Evolutionary conservation across 2,113 vertebrate species (phyloP).

Genomic region (Gracilinanus agilis): DNA sequence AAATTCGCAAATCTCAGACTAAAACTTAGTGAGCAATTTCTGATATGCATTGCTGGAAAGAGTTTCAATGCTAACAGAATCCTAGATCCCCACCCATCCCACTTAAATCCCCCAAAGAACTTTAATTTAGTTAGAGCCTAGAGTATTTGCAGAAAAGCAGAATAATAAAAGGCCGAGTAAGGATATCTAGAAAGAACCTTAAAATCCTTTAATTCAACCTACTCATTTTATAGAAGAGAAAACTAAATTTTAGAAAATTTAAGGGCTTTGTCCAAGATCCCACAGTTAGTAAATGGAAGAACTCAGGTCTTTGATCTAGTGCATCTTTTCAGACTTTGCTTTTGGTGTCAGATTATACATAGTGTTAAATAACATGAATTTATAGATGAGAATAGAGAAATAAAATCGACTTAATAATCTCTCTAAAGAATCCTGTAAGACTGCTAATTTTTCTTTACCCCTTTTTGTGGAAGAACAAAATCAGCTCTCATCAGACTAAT

Average conservation of each 20-base stretch:
- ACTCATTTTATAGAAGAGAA: neutral
- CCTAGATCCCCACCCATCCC: neutral
- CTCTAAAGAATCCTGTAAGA: neutral
- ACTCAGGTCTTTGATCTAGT: neutral
- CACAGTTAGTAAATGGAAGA: neutral
- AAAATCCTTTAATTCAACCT: neutral
- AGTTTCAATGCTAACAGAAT: neutral
- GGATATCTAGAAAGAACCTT: neutral
- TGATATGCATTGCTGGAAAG: neutral
- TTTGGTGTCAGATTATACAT: neutral
- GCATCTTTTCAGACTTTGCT: neutral
- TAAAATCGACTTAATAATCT: neutral
- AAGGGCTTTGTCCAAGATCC: neutral
- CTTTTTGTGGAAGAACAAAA: neutral
- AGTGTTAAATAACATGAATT: neutral
- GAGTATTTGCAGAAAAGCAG: neutral
- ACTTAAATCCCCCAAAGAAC: too few species aligned
- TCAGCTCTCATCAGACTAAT: constrained; percentile 13
- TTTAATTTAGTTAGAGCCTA: neutral
- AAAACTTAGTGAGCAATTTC: neutral
- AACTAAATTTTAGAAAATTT: neutral
- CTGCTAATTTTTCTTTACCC: neutral
- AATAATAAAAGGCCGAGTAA: neutral
- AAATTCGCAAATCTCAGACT: neutral
- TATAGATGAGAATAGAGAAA: neutral